Percentiles rank a stretch among this genome's conserved stretches.
Conservation (phyloP, 2,888 invertebrate species). For the Sinopyrophorus schimmeli region DNA sequence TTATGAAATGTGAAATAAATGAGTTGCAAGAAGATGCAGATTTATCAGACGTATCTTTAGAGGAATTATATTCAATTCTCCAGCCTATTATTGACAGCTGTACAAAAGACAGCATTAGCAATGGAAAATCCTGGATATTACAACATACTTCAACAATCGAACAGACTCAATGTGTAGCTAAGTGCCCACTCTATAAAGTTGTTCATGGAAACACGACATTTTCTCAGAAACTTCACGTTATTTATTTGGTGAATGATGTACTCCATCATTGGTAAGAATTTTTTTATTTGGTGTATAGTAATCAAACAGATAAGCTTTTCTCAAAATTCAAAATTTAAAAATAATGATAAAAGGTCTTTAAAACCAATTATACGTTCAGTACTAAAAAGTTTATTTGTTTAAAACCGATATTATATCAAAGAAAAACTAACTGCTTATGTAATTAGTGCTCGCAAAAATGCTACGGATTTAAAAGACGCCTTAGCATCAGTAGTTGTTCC, state of each 20-base stretch:
- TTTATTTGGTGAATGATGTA: slow-evolving; percentile 98
- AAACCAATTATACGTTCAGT: no score
- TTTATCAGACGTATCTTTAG: slow-evolving; percentile 76
- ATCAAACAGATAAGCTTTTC: slow-evolving; percentile 3
- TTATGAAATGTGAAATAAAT: slow-evolving; percentile 75
- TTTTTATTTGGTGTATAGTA: slow-evolving; percentile 8
- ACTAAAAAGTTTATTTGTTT: no score
- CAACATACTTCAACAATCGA: slow-evolving; percentile 81
- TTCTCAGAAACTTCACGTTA: slow-evolving; percentile 92
- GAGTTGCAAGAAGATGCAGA: slow-evolving; percentile 77
- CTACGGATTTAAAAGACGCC: slow-evolving; percentile 88
- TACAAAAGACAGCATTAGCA: slow-evolving; percentile 97
- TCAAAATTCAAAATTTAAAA: no score
- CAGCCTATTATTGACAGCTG: slow-evolving; percentile 95
- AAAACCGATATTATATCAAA: no score
- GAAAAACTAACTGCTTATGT: no score
- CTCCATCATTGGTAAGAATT: slow-evolving; percentile 92
- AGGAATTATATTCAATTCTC: slow-evolving; percentile 81
- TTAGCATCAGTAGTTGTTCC: slow-evolving; percentile 95
- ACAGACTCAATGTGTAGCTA: slow-evolving; percentile 85
- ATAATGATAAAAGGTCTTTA: no score
- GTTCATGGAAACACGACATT: slow-evolving; percentile 71
- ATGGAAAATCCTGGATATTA: slow-evolving; percentile 97
- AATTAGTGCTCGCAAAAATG: slow-evolving; percentile 90
- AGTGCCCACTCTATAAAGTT: slow-evolving; percentile 88